phyloP scores from a whole-genome alignment of 2,113 vertebrate species.

The Carassius auratus region DNA sequence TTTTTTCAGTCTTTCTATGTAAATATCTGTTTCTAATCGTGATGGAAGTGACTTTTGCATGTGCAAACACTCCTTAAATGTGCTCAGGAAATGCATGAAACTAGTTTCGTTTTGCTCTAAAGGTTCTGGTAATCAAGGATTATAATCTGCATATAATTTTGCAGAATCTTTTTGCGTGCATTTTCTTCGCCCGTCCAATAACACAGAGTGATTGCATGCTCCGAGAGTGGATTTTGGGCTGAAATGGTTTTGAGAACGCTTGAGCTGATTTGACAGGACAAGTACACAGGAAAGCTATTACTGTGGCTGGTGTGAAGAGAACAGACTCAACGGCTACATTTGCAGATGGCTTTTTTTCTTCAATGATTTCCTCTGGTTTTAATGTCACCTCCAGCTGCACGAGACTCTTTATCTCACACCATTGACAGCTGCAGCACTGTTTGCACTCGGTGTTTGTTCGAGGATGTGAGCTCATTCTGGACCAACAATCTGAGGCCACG shows the following conservation, averaged over 20 bases:
- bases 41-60: not conserved
- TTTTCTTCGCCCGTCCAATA: not conserved
- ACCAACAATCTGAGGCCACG: not conserved
- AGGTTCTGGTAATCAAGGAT: not conserved
- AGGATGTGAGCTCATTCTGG: constrained; percentile 5
- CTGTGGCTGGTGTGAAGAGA: constrained; percentile 60
- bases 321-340: constrained; percentile 65
- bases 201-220: not conserved
- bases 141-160: constrained; percentile 28
- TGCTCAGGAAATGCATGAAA: not conserved
- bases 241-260: constrained; percentile 66
- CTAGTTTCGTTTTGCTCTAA: not conserved
- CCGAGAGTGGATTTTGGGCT: constrained; percentile 49
- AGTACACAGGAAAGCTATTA: constrained; percentile 74
- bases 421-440: not conserved
- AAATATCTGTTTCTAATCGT: too few relatives aligned
- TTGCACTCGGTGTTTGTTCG: not conserved
- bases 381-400: constrained; percentile 23
- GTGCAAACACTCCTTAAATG: not conserved
- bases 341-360: constrained; percentile 55
- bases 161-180: not conserved
- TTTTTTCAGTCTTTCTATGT: too few relatives aligned
- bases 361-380: not conserved
- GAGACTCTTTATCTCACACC: not conserved
- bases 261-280: constrained; percentile 74